A percentile compares a stretch with the other conserved stretches of the same genome.
These are phyloP conservation scores for Cnemophilus loriae DNA, from an alignment of 2,113 vertebrate species.

Conservation along the genomic window DNA sequence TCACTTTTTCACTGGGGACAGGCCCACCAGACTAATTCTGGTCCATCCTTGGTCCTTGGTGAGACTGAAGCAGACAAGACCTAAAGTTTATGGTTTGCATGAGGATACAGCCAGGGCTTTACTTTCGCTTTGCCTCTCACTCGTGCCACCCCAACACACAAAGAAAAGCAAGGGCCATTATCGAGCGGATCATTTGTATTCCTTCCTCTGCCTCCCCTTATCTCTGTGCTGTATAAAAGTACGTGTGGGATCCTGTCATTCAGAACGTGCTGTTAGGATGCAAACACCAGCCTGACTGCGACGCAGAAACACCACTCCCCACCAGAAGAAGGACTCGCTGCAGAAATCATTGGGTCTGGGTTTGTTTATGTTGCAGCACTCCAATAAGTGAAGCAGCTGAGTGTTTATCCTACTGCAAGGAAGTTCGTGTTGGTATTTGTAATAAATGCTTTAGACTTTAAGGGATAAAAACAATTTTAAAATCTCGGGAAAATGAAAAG, in stretches of 20 bases:
- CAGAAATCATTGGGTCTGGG: constrained; percentile 67
- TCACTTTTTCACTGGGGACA: neutral
- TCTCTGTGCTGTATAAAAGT: neutral
- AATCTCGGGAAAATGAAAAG: neutral
- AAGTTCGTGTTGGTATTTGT: constrained; percentile 71
- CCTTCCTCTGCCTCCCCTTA: constrained; percentile 13
- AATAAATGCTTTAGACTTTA: constrained; percentile 60
- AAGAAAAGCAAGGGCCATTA: neutral
- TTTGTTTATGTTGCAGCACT: constrained; percentile 70
- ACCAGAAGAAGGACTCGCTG: constrained; percentile 60
- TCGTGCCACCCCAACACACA: neutral
- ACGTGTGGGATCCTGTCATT: constrained; percentile 52
- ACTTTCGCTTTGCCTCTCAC: neutral
- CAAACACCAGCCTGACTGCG: constrained; percentile 64
- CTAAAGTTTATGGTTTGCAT: neutral
- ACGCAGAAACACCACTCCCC: constrained; percentile 49
- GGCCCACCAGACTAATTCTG: neutral
- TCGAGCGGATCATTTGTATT: neutral
- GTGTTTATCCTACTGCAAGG: constrained; percentile 75
- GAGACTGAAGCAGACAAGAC: neutral
- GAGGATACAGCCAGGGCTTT: neutral
- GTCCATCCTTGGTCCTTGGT: neutral
- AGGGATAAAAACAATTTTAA: constrained; percentile 58
- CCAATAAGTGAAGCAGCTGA: constrained; percentile 74
- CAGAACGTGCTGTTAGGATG: constrained; percentile 43